Conservation (phyloP, 1,140 invertebrate genomes). For the Wiebesia pumilae region DNA sequence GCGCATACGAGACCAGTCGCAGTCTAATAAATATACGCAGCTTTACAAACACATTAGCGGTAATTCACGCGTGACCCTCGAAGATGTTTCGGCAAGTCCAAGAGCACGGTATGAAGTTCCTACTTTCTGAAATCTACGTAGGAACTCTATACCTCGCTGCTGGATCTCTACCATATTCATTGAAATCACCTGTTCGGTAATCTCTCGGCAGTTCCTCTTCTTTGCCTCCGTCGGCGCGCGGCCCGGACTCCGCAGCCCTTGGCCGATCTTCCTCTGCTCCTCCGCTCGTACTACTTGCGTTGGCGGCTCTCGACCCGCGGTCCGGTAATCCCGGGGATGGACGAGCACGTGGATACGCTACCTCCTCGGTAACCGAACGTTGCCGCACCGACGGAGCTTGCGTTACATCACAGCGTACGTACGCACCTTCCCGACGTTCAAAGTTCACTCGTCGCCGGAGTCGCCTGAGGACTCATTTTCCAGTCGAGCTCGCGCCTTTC, state of each 20-base stretch:
- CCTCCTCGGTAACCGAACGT: too few relatives aligned
- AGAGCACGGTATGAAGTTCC: constrained; percentile 76
- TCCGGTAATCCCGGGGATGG: constrained; percentile 29
- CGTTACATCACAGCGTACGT: too few relatives aligned
- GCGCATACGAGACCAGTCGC: not conserved
- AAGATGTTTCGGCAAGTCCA: constrained; percentile 75
- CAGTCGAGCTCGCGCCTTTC: too few relatives aligned
- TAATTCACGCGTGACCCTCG: constrained; percentile 36
- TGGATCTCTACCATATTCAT: constrained; percentile 74
- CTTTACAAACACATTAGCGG: not conserved
- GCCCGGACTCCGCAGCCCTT: constrained; percentile 30
- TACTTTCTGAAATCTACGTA: constrained; percentile 75
- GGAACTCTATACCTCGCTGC: constrained; percentile 76
- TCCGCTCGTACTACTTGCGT: not conserved
- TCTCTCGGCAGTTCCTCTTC: constrained; percentile 32
- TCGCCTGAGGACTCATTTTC: too few relatives aligned
- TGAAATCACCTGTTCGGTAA: constrained; percentile 52
- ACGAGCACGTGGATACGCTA: constrained; percentile 31
- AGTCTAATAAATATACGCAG: not conserved
- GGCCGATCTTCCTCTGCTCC: not conserved
- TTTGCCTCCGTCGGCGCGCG: constrained; percentile 35
- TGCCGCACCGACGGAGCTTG: too few relatives aligned
- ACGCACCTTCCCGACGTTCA: not conserved
- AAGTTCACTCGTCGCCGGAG: too few relatives aligned
- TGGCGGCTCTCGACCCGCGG: not conserved